phyloP scores from a whole-genome alignment of 1,140 invertebrate species.

The Epicauta chinensis region DNA sequence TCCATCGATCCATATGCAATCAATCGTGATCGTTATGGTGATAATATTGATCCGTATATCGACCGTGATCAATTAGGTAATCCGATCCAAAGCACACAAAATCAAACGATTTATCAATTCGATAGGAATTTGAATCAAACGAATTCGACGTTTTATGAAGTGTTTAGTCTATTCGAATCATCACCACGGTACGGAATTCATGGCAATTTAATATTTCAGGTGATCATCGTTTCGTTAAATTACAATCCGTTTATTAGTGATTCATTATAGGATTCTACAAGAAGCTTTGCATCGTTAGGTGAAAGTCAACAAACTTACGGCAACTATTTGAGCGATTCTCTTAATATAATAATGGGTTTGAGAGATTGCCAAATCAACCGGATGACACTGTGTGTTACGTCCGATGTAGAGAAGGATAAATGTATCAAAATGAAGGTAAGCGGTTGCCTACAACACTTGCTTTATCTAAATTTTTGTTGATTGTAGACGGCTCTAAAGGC shows the following conservation, averaged over 20 bases:
- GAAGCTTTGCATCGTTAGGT: conserved; percentile 52
- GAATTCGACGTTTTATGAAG: conserved; percentile 43
- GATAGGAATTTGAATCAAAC: not conserved
- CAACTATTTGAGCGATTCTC: conserved; percentile 54
- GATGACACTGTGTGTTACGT: conserved; percentile 86
- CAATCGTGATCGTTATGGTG: conserved; percentile 36
- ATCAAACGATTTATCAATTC: not conserved
- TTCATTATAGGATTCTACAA: conserved; percentile 59
- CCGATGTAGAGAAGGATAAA: conserved; percentile 83
- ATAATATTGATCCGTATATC: conserved; percentile 36
- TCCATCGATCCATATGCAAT: conserved; percentile 31
- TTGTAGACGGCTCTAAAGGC: conserved; percentile 75
- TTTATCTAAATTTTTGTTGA: conserved; percentile 9
- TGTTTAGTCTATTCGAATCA: conserved; percentile 67
- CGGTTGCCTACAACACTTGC: not conserved
- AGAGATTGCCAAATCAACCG: conserved; percentile 71
- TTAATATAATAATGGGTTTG: conserved; percentile 65
- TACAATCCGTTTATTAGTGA: conserved; percentile 10
- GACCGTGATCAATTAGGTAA: conserved; percentile 11
- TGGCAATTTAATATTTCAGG: conserved; percentile 64
- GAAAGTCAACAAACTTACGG: conserved; percentile 57
- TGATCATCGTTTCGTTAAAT: conserved; percentile 36
- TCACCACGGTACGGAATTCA: conserved; percentile 56
- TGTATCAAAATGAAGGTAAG: conserved; percentile 88
- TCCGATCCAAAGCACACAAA: too few relatives aligned